These are phyloP conservation scores for Nomada flava DNA, from an alignment of 2,888 invertebrate species.

Conservation along the genomic window DNA sequence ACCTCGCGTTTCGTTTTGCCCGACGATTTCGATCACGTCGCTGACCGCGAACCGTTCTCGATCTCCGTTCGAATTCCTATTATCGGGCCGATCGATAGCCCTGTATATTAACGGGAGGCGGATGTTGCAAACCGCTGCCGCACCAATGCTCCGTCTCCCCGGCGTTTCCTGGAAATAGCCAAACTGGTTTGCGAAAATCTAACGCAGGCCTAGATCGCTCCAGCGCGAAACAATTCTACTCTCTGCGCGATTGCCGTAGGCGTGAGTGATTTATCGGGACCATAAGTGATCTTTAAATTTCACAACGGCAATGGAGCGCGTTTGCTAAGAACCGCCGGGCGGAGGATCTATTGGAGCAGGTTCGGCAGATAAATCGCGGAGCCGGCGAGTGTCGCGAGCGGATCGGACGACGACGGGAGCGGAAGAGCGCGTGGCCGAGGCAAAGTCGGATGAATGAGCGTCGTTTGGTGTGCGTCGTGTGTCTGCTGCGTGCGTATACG, in stretches of 20 bases:
- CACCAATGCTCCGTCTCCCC: background rate
- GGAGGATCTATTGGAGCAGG: too few relatives aligned
- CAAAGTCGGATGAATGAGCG: constrained; percentile 18
- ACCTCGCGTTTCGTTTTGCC: constrained; percentile 6
- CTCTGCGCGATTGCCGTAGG: too few relatives aligned
- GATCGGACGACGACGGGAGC: background rate
- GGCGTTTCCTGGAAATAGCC: too few relatives aligned
- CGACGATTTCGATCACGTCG: constrained; percentile 11
- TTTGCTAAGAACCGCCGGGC: too few relatives aligned
- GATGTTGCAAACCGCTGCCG: constrained; percentile 1
- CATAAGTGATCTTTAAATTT: background rate
- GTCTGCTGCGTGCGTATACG: constrained; percentile 6
- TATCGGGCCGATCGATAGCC: background rate
- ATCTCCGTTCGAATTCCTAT: constrained; percentile 15
- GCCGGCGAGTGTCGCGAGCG: background rate
- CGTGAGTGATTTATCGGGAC: background rate
- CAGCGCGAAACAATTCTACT: too few relatives aligned
- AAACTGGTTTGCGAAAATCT: too few relatives aligned
- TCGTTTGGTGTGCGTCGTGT: background rate
- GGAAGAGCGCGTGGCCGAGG: constrained; percentile 6
- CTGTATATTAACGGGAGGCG: constrained; percentile 17
- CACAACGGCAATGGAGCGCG: background rate
- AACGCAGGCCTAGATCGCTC: too few relatives aligned
- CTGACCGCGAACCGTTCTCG: constrained; percentile 11
- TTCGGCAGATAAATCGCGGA: background rate